Base-by-base conservation (phyloP, 2,797 vertebrate genomes). In the Allochrocebus solatus region DNA sequence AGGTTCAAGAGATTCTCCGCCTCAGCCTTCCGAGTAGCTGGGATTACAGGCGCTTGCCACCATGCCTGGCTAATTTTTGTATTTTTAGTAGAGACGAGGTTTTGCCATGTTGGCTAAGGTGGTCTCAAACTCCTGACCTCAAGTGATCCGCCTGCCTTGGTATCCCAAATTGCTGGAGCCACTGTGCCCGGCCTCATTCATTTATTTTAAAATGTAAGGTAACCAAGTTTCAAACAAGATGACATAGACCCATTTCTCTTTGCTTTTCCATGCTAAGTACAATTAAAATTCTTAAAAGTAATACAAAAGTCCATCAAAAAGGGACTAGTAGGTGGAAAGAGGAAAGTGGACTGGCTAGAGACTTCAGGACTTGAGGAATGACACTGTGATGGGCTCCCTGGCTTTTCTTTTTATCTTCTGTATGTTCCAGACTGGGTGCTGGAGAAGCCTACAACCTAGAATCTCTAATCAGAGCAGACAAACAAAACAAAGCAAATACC, bases 161-260 rank as follows among this genome's bases (percentile, higher is more conserved):
- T 30, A 30, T 64, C 30, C 30, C 30, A 33, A 64, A 64, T 30
- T 64, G 61, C 61, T 64, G 61, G 30, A 64, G 61, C 61, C 61
- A 64, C 61, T 3, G 7, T 64, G 61, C 61, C 61, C 30, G 16
- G 30, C 61, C 61, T 89, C 36, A 85, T 92, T 94, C 61, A 46
- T 81, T 95, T 96, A 16, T 96, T 93, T 94, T 89, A 90, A 95
- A 91, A 78, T 30, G 76, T 78, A 79, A 89, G 36, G 72, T 48
- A 89, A 90, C 82, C 59, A 41, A 36, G 22, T 61, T 92, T 55
- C 76, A 96, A 50, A 74, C 41, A 96, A 88, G 72, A 92, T 72
- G 50, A 19, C 91, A 89, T 92, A 70, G 70, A 80, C n/a, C 80
- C 48, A 86, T 88, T 97, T 89, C n/a, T 96, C 76, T 36, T 91